These are phyloP conservation scores for Neolamprologus tretocephalus DNA, from an alignment of 2,113 vertebrate genomes.

Conservation along the genomic window DNA sequence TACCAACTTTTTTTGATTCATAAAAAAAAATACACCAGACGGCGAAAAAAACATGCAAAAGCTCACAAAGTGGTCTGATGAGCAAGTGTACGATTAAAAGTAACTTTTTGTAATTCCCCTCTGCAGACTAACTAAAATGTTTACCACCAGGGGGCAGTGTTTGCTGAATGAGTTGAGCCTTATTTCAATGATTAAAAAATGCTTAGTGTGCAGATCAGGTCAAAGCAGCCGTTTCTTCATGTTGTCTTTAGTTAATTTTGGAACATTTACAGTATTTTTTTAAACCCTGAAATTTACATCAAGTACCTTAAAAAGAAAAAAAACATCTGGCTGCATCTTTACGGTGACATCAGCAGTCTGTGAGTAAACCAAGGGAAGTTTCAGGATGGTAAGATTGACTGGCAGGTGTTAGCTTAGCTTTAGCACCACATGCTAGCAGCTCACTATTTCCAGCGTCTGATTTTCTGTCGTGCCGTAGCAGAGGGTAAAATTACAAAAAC, in stretches of 20 bases:
- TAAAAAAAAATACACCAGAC: background rate
- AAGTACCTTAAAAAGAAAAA: background rate
- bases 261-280: background rate
- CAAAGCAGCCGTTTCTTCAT: background rate
- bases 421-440: background rate
- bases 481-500: background rate
- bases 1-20: background rate
- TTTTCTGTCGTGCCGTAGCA: background rate
- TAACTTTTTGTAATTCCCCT: background rate
- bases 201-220: background rate
- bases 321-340: background rate
- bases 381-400: background rate
- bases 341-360: background rate
- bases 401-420: background rate
- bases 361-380: background rate
- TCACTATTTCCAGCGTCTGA: background rate
- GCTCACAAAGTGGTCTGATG: fast-evolving
- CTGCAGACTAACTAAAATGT: background rate
- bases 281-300: background rate
- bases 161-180: background rate
- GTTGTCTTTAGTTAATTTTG: background rate
- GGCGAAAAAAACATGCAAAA: background rate
- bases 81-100: background rate
- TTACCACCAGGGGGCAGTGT: background rate
- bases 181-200: background rate